Conservation (phyloP, 1,140 invertebrate genomes). For the Pseudomyrmex flavicornis region DNA sequence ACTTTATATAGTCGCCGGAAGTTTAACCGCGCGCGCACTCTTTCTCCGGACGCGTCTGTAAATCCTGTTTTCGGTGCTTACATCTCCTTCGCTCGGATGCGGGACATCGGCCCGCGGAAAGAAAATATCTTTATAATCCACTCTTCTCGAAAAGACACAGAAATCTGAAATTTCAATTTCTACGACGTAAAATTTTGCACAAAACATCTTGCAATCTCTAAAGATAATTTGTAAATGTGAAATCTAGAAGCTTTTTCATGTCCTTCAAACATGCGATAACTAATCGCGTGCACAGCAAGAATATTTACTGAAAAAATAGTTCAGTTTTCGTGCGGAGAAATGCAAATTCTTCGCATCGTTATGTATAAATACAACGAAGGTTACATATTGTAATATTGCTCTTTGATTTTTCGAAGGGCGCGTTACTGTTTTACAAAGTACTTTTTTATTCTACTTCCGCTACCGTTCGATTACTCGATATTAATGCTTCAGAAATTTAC, state of each 20-base stretch:
- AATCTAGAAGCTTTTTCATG: constrained; percentile 17
- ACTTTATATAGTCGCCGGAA: constrained; percentile 54
- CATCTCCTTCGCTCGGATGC: background rate
- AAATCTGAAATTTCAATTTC: background rate
- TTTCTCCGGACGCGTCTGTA: constrained; percentile 29
- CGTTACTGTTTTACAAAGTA: background rate
- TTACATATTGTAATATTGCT: background rate
- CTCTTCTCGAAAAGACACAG: background rate
- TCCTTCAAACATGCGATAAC: constrained; percentile 4
- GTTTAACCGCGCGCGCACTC: constrained; percentile 40
- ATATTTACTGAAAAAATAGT: background rate
- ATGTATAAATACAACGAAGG: background rate
- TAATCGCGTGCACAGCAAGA: background rate
- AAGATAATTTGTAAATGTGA: constrained; percentile 5
- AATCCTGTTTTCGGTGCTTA: constrained; percentile 45
- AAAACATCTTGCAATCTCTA: background rate
- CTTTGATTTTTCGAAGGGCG: constrained; percentile 9
- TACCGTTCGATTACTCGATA: constrained; percentile 56
- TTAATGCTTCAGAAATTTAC: constrained; percentile 37
- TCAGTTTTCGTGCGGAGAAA: background rate
- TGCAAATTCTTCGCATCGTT: background rate
- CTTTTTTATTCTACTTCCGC: constrained; percentile 43
- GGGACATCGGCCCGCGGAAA: background rate
- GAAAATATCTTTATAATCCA: background rate
- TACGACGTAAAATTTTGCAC: background rate